Percentiles rank a stretch among this genome's conserved stretches.
Evolutionary conservation across 2,888 invertebrate genomes (phyloP).

Genomic region (Pilophorus perplexus): DNA sequence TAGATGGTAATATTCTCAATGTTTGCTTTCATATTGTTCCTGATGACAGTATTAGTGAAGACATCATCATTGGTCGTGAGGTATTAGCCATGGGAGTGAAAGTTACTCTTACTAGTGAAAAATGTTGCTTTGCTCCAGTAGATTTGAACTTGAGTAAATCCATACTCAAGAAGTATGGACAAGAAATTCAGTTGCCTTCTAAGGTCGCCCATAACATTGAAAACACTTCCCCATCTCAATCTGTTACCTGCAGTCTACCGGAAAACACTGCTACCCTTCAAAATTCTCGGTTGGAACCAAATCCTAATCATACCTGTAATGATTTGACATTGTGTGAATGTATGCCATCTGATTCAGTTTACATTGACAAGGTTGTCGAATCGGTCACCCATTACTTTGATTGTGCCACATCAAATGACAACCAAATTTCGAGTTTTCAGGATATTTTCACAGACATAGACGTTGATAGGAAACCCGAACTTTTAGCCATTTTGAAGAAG

Average conservation of each 20-base stretch:
- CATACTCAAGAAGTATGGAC: neutral
- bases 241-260: too few relatives aligned
- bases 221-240: too few relatives aligned
- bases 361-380: neutral
- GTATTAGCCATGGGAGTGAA: slow-evolving; percentile 3
- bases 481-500: neutral
- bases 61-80: slow-evolving; percentile 12
- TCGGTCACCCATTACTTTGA: neutral
- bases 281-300: neutral
- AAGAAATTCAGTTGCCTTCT: neutral
- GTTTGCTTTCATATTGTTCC: slow-evolving; percentile 25
- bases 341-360: neutral
- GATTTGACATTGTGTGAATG: neutral
- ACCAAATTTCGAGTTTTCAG: neutral
- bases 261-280: too few relatives aligned
- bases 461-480: neutral
- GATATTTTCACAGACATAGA: slow-evolving; percentile 8
- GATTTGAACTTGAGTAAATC: slow-evolving; percentile 1
- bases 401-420: neutral
- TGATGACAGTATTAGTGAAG: neutral
- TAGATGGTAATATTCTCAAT: neutral
- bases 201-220: too few relatives aligned
- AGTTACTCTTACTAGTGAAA: neutral
- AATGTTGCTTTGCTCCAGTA: too few relatives aligned
- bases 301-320: neutral